Base-by-base conservation (phyloP, 2,113 vertebrate species). In the Poicephalus meyeri region DNA sequence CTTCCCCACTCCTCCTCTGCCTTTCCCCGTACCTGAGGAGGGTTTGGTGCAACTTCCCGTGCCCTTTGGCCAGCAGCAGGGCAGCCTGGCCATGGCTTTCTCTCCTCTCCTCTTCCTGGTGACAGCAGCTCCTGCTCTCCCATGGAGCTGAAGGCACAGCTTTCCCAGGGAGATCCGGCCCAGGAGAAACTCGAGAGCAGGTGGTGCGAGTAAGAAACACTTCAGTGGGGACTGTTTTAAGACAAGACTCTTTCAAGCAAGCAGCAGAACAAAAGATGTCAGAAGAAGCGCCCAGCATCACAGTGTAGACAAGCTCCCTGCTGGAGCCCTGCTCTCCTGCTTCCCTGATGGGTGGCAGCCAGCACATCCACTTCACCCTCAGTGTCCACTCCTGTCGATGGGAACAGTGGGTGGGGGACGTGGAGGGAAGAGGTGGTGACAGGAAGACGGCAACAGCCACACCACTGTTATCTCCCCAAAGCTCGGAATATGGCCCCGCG, bases 221-320 rank as follows among this genome's bases (percentile, higher is more conserved):
- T 96, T 84, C 86, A 94, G 83, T 56, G 69, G 79, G 35, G 68
- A 91, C 5, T 83, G 89, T 86, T 93, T 93, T 80, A 94, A 90
- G 93, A 94, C 80, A 74, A 93, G 47, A 92, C 90, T 94, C 79
- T 79, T 91, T 73, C 90, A 88, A 84, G 88, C 80, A 93, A 86
- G 78, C 58, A 37, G 86, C 39, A 80, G 80, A 96, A 93, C 82
- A 86, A 88, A 86, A 78, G 88, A 88, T 64, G 82, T 74, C 0
- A 0, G 74, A 65, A 80, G 93, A 88, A 91, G 86, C 0, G 10
- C 82, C 76, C 91, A 90, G 93, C 90, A 94, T 95, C 95, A 96
- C 95, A 97, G 94, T 95, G 94, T 94, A 95, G 68, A 85, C 0
- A 5, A 58, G 66, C 60, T 95, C 76, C 64, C 55, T 4, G 37